A percentile compares a stretch with the other conserved stretches of the same genome.
These are phyloP conservation scores for Eupithecia exiguata DNA, from an alignment of 2,888 invertebrate species.

Conservation along the genomic window DNA sequence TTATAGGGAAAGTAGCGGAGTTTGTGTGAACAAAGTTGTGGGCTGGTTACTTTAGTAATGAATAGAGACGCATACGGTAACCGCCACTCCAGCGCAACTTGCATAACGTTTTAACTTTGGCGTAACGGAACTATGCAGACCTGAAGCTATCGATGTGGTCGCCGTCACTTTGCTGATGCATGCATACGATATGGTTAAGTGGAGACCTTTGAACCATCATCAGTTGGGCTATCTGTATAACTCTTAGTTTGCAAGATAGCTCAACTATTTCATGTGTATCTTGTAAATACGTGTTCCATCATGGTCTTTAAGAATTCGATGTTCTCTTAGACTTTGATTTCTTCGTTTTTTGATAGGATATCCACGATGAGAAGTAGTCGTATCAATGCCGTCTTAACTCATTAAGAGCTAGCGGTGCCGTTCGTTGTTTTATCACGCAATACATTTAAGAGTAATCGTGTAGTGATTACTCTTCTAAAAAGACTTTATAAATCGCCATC, in stretches of 20 bases:
- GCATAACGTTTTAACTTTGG: conserved; percentile 70
- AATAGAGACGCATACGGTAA: conserved; percentile 78
- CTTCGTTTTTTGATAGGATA: neutral
- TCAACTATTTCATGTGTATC: neutral
- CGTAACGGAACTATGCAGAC: conserved; percentile 65
- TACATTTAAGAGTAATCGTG: conserved; percentile 19
- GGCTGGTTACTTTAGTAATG: conserved; percentile 78
- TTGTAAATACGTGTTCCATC: neutral
- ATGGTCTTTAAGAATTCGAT: neutral
- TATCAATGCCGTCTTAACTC: neutral
- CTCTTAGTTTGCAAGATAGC: neutral
- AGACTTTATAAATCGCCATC: conserved; percentile 42
- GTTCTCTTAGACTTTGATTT: neutral
- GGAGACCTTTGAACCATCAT: neutral
- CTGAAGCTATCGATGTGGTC: conserved; percentile 57
- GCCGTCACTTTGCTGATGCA: conserved; percentile 34
- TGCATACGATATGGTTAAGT: neutral
- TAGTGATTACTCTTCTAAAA: conserved; percentile 26
- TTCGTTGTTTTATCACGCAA: neutral
- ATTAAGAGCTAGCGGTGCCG: too few species aligned
- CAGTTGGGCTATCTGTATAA: neutral
- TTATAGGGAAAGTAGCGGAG: conserved; percentile 80
- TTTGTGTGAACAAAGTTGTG: conserved; percentile 78
- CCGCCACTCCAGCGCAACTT: conserved; percentile 73
- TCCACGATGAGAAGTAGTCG: neutral